Evolutionary conservation across 2,113 vertebrate genomes (phyloP).

Genomic region (Dolichotis patagonum): DNA sequence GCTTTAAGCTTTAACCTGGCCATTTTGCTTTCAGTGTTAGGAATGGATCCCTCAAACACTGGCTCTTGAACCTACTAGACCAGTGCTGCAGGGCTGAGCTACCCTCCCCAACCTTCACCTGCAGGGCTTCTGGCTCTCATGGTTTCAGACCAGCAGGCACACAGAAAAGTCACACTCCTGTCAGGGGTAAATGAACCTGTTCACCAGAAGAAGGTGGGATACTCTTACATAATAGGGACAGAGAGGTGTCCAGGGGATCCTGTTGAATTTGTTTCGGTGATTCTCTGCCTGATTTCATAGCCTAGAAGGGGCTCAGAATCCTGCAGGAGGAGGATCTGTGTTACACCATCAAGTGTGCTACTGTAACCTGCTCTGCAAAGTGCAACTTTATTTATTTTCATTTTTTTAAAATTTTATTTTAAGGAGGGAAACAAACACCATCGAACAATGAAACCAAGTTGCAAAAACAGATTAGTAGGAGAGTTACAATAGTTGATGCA

Average conservation of each 20-base stretch:
- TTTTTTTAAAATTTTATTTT: no score
- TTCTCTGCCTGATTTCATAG: neutral
- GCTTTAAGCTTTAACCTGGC: neutral
- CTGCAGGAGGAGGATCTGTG: no score
- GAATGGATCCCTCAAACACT: neutral
- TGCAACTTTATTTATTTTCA: no score
- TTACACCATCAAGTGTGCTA: no score
- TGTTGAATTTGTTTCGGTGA: neutral
- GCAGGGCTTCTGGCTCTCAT: neutral
- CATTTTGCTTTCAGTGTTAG: neutral
- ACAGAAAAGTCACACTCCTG: neutral
- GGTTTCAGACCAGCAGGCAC: neutral
- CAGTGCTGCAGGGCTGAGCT: neutral
- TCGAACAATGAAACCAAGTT: no score
- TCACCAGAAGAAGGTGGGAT: neutral
- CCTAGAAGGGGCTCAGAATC: no score
- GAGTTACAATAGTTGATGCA: no score
- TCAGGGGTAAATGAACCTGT: neutral
- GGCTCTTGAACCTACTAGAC: neutral
- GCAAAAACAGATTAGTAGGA: no score
- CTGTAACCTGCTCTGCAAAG: no score
- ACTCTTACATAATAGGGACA: neutral
- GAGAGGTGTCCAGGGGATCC: neutral
- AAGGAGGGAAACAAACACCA: no score
- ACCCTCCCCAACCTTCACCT: neutral